Evolutionary conservation across 2,113 vertebrate species (phyloP), one percentile per base, ranked within the genome.

Genomic region (Columba livia): DNA sequence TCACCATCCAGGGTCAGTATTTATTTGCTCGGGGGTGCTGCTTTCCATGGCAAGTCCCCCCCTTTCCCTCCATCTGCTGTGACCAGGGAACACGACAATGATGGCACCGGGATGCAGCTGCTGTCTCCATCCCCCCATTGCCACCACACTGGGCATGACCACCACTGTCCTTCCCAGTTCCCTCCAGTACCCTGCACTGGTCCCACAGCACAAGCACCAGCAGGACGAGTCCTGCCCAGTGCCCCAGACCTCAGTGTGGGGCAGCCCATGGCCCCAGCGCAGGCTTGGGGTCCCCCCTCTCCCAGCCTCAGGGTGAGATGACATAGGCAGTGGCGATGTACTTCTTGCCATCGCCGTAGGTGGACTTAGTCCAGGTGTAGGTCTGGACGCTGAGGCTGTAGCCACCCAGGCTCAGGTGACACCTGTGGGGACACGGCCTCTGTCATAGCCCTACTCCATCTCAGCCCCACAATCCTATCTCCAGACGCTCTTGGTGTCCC

Each of bases 261-360:
- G 60, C 24, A 42, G 86, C 78, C 44, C 66, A 18, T 24, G 64
- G 23, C 26, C 79, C 64, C 73, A 4, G 26, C 2, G 72, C 0
- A 9, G 74, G 85, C 64, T 51, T 60, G 64, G 2, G 3, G 34
- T 34, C 4, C 5, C 47, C 78, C 38, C 4, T 12, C 38, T 31
- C 53, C 36, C 53, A 31, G 71, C 21, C 61, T 96, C 93, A 97
- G 5, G 98, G 97, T 0, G 97, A 98, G 29, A 96, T 92, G 11
- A 99, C 98, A 26, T 98, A 99, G 36, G 98, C 99, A 0, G 99
- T 99, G 65, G 94, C 99, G 5, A 99, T 99, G 96, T 96, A 99
- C 60, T 98, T 99, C 97, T 97, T 98, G 56, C 99, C 98, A 4
- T 98, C 10, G 16, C 97, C 98, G 0, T 99, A 99, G 50, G 81